Evolutionary conservation across 2,888 invertebrate species (phyloP), one percentile per base, ranked within the genome.

Genomic region (Silvanus unidentatus): DNA sequence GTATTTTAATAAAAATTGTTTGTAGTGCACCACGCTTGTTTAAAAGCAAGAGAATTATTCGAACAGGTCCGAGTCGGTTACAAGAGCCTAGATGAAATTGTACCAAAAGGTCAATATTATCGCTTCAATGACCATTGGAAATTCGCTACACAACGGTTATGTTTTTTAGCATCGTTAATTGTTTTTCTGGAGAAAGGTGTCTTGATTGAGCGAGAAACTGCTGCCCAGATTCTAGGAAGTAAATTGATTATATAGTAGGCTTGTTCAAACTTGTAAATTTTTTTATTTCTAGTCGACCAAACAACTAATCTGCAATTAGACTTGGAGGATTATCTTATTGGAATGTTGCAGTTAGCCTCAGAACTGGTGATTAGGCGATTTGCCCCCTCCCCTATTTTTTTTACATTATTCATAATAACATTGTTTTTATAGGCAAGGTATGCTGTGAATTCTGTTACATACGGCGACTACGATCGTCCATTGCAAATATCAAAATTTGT

Each of bases 51-150:
- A 16, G 73, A 78, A 51, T 65, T 81, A 44, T 86, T 92, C 61
- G 79, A 77, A 36, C 77, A 78, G 42, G 81, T 89, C 0, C 74
- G 78, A 5, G 70, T 74, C 15, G 80, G 83, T 10, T 91, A 86
- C 63, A 65, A 68, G 2, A 78, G 76, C 51, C 72, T 94, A 32
- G 77, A 81, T 13, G 66, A 72, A 34, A 75, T 85, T 42, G 78
- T 94, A 27, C 89, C 91, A 1, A 51, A 73, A 1, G 82, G 84
- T 39, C 88, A 92, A 59, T 94, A 88, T 71, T 93, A 89, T 70
- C 79, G 89, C 57, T 95, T 85, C 65, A 84, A 89, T 54, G 93
- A 94, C 60, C 88, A 89, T 60, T 95, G 94, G 94, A 78, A 86
- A 30, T 86, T 77, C 63, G 82, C 84, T 49, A 88, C 86, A 0